phyloP scores from a whole-genome alignment of 2,113 vertebrate genomes.

The Hippocampus comes region DNA sequence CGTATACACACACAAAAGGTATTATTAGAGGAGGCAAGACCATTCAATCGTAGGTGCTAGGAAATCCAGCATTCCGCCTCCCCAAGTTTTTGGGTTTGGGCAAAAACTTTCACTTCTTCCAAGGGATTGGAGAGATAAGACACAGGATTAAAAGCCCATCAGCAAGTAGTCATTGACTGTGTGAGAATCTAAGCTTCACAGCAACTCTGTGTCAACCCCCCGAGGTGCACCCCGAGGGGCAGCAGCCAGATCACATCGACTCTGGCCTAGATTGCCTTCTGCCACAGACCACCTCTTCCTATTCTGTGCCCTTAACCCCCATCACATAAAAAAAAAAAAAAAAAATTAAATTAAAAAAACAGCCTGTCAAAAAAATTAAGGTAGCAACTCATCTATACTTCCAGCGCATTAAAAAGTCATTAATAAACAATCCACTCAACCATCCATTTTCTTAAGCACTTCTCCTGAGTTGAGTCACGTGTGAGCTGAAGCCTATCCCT shows the following conservation, averaged over 20 bases:
- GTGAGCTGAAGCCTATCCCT: neutral
- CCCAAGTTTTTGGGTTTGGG: neutral
- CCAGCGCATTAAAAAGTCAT: neutral
- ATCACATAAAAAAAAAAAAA: neutral
- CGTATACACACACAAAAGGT: conserved; percentile 19
- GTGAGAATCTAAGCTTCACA: conserved; percentile 21
- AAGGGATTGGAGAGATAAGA: conserved; percentile 39
- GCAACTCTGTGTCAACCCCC: conserved; percentile 23
- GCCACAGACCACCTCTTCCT: conserved; percentile 12
- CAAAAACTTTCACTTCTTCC: conserved; percentile 37
- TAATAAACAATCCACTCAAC: neutral
- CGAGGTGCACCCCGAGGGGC: conserved; percentile 38
- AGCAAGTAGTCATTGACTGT: conserved; percentile 3
- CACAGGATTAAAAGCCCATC: conserved; percentile 24
- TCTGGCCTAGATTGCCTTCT: conserved; percentile 1
- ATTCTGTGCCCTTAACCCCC: neutral
- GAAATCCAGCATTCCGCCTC: neutral
- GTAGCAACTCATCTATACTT: neutral
- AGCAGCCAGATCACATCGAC: conserved; percentile 24
- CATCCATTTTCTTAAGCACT: neutral
- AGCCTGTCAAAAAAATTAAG: neutral
- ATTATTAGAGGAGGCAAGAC: neutral
- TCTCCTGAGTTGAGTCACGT: neutral
- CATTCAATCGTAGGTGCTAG: conserved; percentile 1
- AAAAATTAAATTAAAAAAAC: neutral